These are phyloP conservation scores for Adrianichthys oophorus DNA, from an alignment of 2,797 vertebrate species.

Conservation along the genomic window DNA sequence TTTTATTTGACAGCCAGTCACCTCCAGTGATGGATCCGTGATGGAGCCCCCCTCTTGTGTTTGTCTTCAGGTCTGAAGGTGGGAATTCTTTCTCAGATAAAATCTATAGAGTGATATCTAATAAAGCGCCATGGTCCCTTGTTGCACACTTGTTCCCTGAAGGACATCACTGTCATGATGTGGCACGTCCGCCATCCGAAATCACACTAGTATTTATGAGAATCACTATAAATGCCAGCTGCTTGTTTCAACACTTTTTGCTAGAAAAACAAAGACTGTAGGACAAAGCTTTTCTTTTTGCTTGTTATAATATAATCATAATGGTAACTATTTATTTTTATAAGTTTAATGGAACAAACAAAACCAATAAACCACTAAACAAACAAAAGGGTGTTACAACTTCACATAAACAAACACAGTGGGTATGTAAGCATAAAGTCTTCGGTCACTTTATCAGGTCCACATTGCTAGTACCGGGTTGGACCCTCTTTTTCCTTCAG, in stretches of 20 bases:
- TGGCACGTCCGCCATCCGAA: slow-evolving; percentile 14
- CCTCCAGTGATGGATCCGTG: slow-evolving; percentile 41
- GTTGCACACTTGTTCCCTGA: slow-evolving; percentile 21
- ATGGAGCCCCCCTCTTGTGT: slow-evolving; percentile 27
- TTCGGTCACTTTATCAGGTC: too few relatives aligned
- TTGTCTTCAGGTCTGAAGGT: slow-evolving; percentile 17
- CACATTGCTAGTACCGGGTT: too few relatives aligned
- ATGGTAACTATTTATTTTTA: too few relatives aligned
- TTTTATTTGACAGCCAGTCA: slow-evolving; percentile 56
- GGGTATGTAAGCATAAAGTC: too few relatives aligned
- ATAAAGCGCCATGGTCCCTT: slow-evolving; percentile 47
- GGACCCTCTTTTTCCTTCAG: too few relatives aligned
- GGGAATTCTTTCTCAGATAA: slow-evolving; percentile 22
- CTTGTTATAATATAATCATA: too few relatives aligned
- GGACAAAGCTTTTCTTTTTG: too few relatives aligned
- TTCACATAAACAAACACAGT: too few relatives aligned
- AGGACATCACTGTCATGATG: slow-evolving; percentile 30
- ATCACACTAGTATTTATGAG: not conserved
- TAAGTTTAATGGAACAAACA: too few relatives aligned
- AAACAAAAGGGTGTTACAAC: too few relatives aligned
- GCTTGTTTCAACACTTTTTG: not conserved
- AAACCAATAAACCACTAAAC: too few relatives aligned
- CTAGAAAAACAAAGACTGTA: too few relatives aligned
- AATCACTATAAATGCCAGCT: not conserved
- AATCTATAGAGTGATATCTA: slow-evolving; percentile 26